These are phyloP conservation scores for Dendrophyllia cribrosa DNA, from an alignment of 64 coral and sea anemone species.

Conservation along the genomic window DNA sequence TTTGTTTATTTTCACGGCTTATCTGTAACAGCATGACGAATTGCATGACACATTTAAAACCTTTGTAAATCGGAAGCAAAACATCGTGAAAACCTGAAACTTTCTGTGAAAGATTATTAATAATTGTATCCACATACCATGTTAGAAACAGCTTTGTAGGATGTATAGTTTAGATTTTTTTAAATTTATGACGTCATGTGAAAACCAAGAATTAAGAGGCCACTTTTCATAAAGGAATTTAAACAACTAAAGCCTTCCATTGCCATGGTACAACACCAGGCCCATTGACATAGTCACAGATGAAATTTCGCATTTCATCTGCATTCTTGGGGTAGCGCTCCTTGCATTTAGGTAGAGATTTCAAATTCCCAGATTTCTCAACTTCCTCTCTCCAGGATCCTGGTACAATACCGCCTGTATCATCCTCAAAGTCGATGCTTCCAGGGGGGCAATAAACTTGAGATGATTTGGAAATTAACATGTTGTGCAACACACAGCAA, in stretches of 20 bases:
- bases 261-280: slow-evolving; percentile 79
- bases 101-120: too few relatives aligned
- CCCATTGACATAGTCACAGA: slow-evolving; percentile 70
- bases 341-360: slow-evolving; percentile 48
- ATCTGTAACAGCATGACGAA: too few relatives aligned
- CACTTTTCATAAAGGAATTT: neutral
- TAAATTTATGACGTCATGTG: too few relatives aligned
- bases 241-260: slow-evolving; percentile 43
- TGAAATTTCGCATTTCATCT: slow-evolving; percentile 54
- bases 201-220: too few relatives aligned
- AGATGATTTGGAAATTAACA: slow-evolving; percentile 34
- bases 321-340: slow-evolving; percentile 39
- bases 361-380: slow-evolving; percentile 6
- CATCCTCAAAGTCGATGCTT: slow-evolving; percentile 35
- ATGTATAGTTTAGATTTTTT: too few relatives aligned
- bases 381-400: slow-evolving; percentile 21
- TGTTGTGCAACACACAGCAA: slow-evolving; percentile 58
- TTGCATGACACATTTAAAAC: too few relatives aligned
- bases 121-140: too few relatives aligned
- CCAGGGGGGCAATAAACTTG: slow-evolving; percentile 29
- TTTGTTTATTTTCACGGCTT: too few relatives aligned
- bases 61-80: too few relatives aligned
- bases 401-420: neutral
- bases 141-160: too few relatives aligned
- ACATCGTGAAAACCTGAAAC: too few relatives aligned